A percentile compares a stretch with the other conserved stretches of the same genome.
phyloP scores from a whole-genome alignment of 2,888 invertebrate genomes.

The Noctua fimbriata region DNA sequence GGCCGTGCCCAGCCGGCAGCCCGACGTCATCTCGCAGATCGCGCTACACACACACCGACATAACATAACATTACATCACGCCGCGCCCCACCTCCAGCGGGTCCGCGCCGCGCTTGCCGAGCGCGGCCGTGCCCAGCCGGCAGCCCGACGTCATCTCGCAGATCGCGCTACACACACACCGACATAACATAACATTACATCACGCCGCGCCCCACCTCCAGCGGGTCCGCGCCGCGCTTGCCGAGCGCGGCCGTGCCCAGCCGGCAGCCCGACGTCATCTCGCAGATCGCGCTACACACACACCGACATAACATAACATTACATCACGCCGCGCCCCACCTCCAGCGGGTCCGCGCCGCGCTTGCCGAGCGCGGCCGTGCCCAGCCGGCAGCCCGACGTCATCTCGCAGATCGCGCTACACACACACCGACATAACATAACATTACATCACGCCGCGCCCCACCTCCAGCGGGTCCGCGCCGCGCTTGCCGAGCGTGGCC shows the following conservation, averaged over 20 bases:
- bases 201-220: constrained; percentile 1
- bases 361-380: not conserved
- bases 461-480: not conserved
- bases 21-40: not conserved
- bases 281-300: constrained; percentile 84
- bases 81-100: constrained; percentile 1
- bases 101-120: constrained; percentile 1
- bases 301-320: constrained; percentile 68
- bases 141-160: not conserved
- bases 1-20: not conserved
- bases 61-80: not conserved
- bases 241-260: constrained; percentile 74
- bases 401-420: constrained; percentile 84
- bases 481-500: not conserved
- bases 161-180: not conserved
- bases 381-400: constrained; percentile 91
- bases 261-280: constrained; percentile 90
- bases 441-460: not conserved
- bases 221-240: constrained; percentile 1
- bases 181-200: not conserved
- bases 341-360: constrained; percentile 82
- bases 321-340: constrained; percentile 82
- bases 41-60: not conserved
- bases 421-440: constrained; percentile 1
- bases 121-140: not conserved